phyloP scores from a whole-genome alignment of 1,140 invertebrate species.

The Eurytemora carolleeae region DNA sequence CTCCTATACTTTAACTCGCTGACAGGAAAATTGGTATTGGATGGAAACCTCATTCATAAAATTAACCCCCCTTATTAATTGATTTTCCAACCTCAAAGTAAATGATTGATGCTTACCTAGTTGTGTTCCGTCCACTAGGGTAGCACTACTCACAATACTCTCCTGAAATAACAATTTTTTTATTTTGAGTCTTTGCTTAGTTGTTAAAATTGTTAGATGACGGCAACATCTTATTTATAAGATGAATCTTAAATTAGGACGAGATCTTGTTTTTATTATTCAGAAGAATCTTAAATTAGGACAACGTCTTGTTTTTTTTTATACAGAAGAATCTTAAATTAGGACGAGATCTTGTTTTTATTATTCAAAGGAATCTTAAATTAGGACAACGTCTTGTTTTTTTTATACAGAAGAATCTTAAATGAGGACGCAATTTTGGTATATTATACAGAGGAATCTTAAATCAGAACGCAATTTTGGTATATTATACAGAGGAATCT shows the following conservation, averaged over 20 bases:
- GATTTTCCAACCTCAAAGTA: no score
- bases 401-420: background rate
- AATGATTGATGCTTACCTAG: no score
- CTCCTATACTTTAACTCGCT: background rate
- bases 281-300: background rate
- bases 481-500: no score
- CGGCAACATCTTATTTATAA: background rate
- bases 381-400: no score
- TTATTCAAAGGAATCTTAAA: background rate
- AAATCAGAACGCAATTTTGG: no score
- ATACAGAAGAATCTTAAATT: background rate
- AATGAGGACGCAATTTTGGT: background rate
- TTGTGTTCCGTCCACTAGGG: slow-evolving; percentile 13
- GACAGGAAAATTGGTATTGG: background rate
- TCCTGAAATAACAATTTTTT: background rate
- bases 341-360: background rate
- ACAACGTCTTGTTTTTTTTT: no score
- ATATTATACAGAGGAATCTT: background rate
- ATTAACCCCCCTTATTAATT: no score
- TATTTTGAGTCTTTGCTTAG: background rate
- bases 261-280: background rate
- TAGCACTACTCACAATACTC: background rate
- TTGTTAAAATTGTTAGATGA: background rate
- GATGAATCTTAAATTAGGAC: background rate
- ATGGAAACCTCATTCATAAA: background rate